Base-by-base conservation (phyloP, 2,888 invertebrate genomes). In the Nezara viridula region DNA sequence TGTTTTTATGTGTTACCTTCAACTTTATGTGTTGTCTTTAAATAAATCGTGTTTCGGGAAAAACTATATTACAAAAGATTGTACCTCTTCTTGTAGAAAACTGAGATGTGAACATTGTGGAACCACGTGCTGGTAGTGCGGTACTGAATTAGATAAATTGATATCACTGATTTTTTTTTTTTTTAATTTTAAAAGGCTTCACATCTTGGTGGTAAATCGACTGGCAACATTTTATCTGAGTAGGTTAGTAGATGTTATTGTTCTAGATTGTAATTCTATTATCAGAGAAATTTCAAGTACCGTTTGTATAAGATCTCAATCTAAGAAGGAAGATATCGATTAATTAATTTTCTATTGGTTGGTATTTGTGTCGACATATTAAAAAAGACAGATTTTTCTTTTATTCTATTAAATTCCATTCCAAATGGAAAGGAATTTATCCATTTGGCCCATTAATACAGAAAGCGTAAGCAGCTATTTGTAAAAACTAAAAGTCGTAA, bases 41-140 rank as follows among this genome's bases (percentile, higher is more conserved):
- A 27, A n/a, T 27, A 2, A 32, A 60, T 16, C 5, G 4, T 60
- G 2, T 14, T 0, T 14, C 2, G 5, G 5, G 14, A 32, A 60
- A 27, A 55, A 27, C 10, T 14, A 16, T 27, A 32, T 60, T 27
- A 55, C 9, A 21, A n/a, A 32, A 73, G 37, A 73, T 9, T 37
- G 73, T 73, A 77, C 77, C 77, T 77, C 77, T 10, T 14, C 77
- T 77, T 21, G 77, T 77, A 40, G 77, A 77, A 40, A 21, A 37
- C 40, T 40, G 5, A 24, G 77, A 19, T 2, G 77, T 40, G 40
- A 77, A 77, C 77, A 77, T 77, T 37, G 9, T 60, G 14, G 4
- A 4, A 14, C 14, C 0, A 4, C 19, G 73, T 21, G 40, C 77
- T 24, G 77, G 40, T 32, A 60, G 60, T 40, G 77, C 9, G 21